phyloP scores from a whole-genome alignment of 2,113 vertebrate genomes.

The Thomomys bottae region DNA sequence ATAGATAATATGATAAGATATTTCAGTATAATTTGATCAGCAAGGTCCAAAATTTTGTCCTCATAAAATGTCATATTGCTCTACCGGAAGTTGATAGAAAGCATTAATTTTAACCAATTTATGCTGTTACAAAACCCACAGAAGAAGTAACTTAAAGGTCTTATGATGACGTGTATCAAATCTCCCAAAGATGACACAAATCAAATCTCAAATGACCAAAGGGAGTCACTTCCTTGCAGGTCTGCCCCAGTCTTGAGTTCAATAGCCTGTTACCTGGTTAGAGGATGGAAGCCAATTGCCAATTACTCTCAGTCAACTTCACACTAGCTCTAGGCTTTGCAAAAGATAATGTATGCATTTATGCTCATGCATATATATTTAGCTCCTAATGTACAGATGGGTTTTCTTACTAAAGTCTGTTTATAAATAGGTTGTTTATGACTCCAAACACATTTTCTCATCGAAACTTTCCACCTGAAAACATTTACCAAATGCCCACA shows the following conservation, averaged over 20 bases:
- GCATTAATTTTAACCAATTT: not conserved
- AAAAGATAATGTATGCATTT: not conserved
- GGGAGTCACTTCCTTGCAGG: not conserved
- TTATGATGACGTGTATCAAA: not conserved
- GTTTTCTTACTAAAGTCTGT: constrained; percentile 37
- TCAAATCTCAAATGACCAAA: not conserved
- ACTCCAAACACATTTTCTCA: constrained; percentile 31
- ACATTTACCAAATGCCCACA: not conserved
- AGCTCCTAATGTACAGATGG: constrained; percentile 4
- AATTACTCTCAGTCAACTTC: not conserved
- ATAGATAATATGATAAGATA: not conserved
- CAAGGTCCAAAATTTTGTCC: not conserved
- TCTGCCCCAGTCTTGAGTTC: not conserved
- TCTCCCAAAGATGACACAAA: not conserved
- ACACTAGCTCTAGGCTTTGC: not conserved
- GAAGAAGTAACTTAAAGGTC: not conserved
- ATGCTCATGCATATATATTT: not conserved
- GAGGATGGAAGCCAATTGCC: not conserved
- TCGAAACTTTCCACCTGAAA: constrained; percentile 11
- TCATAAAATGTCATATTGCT: not conserved
- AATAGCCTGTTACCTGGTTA: not conserved
- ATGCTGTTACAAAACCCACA: not conserved
- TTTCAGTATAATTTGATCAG: not conserved
- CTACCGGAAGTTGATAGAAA: not conserved
- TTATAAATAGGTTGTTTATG: constrained; percentile 58